phyloP scores from a whole-genome alignment of 2,888 invertebrate species.

The Trimorus sp. region DNA sequence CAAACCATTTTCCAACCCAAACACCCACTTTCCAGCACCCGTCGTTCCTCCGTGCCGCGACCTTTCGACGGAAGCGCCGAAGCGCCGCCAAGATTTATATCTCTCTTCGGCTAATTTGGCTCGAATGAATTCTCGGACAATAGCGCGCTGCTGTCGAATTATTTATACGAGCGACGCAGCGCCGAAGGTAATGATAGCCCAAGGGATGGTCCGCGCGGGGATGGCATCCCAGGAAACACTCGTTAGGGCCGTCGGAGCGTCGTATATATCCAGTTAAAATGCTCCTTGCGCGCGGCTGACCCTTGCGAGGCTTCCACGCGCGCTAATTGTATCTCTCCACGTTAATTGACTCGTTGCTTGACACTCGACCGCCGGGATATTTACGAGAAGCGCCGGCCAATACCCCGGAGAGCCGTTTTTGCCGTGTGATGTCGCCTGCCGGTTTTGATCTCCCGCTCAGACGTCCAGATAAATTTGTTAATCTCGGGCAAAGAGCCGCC shows the following conservation, averaged over 20 bases:
- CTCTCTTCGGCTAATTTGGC: conserved; percentile 30
- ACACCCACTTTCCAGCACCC: not conserved
- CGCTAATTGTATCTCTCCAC: conserved; percentile 70
- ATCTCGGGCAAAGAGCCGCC: conserved; percentile 25
- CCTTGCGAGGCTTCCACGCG: conserved; percentile 63
- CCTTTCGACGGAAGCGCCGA: not conserved
- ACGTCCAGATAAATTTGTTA: conserved; percentile 46
- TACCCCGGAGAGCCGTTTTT: conserved; percentile 56
- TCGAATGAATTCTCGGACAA: conserved; percentile 38
- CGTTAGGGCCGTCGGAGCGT: conserved; percentile 76
- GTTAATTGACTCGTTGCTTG: conserved; percentile 72
- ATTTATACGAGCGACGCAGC: conserved; percentile 52
- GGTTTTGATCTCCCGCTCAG: conserved; percentile 49
- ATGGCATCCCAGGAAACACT: conserved; percentile 72
- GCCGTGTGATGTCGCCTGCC: conserved; percentile 38
- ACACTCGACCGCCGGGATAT: conserved; percentile 63
- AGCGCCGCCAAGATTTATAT: conserved; percentile 32
- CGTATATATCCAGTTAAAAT: conserved; percentile 61
- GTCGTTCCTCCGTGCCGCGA: too few species aligned
- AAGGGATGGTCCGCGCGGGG: conserved; percentile 47
- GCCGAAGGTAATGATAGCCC: conserved; percentile 61
- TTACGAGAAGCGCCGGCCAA: conserved; percentile 59
- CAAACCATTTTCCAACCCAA: not conserved
- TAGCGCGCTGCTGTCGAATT: conserved; percentile 44
- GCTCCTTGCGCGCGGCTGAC: conserved; percentile 59